Evolutionary conservation across 2,888 invertebrate species (phyloP).

Genomic region (Hesperia comma): DNA sequence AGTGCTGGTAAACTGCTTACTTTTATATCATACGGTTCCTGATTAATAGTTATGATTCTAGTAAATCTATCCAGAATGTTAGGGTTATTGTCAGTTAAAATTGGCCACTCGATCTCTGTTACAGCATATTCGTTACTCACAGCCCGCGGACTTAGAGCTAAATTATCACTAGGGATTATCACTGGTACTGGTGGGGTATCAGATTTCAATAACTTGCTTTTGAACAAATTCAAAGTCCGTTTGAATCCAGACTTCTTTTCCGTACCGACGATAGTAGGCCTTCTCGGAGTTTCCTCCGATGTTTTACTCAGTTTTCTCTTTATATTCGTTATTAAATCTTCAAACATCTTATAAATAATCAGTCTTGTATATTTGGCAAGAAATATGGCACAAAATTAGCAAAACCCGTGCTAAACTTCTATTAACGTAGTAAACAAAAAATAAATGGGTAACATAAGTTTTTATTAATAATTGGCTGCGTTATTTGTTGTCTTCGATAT

Average conservation of each 20-base stretch:
- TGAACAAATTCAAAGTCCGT: slow-evolving; percentile 66
- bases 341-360: slow-evolving; percentile 78
- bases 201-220: slow-evolving; percentile 63
- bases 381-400: slow-evolving; percentile 49
- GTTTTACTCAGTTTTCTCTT: slow-evolving; percentile 73
- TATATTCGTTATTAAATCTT: slow-evolving; percentile 71
- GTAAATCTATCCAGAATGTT: slow-evolving; percentile 79
- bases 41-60: slow-evolving; percentile 66
- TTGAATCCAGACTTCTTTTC: slow-evolving; percentile 65
- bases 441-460: slow-evolving; percentile 35
- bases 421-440: slow-evolving; percentile 55
- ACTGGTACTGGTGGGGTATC: slow-evolving; percentile 52
- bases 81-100: slow-evolving; percentile 75
- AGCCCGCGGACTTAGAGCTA: slow-evolving; percentile 83
- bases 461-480: background rate
- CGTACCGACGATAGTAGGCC: slow-evolving; percentile 44
- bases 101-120: slow-evolving; percentile 83
- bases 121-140: slow-evolving; percentile 74
- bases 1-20: slow-evolving; percentile 48
- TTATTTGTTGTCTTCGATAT: background rate
- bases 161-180: slow-evolving; percentile 64
- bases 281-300: slow-evolving; percentile 57
- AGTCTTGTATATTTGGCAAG: slow-evolving; percentile 67
- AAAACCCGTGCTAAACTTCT: slow-evolving; percentile 41
- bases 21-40: slow-evolving; percentile 56